These are phyloP conservation scores for Drosophila tsacasi DNA, from an alignment of 1,140 invertebrate species.

Conservation along the genomic window DNA sequence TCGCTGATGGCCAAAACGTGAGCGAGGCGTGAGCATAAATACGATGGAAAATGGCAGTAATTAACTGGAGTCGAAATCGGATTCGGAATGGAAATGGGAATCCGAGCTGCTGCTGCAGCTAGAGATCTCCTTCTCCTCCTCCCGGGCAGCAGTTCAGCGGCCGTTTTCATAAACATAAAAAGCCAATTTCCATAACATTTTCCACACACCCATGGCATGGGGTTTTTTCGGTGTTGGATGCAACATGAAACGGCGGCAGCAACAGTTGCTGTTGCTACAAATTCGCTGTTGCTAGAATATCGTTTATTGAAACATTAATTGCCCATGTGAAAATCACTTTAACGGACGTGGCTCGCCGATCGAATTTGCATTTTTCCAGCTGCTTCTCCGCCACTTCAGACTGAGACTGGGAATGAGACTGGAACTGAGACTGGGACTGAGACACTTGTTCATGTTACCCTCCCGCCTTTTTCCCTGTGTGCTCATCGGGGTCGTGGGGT, in stretches of 20 bases:
- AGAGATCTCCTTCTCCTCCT: background rate
- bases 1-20: constrained; percentile 79
- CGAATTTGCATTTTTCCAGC: constrained; percentile 55
- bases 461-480: constrained; percentile 19
- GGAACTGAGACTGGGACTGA: background rate
- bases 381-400: constrained; percentile 11
- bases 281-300: constrained; percentile 72
- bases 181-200: constrained; percentile 84
- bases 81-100: constrained; percentile 46
- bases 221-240: constrained; percentile 26
- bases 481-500: constrained; percentile 53
- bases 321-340: constrained; percentile 77
- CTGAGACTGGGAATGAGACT: background rate
- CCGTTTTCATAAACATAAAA: constrained; percentile 82
- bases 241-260: constrained; percentile 69
- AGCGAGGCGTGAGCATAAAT: constrained; percentile 81
- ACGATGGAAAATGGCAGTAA: constrained; percentile 80
- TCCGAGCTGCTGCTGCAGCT: constrained; percentile 9
- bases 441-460: constrained; percentile 61
- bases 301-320: constrained; percentile 84
- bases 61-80: constrained; percentile 61
- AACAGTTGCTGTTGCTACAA: constrained; percentile 66
- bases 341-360: constrained; percentile 15
- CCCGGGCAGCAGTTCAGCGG: constrained; percentile 45
- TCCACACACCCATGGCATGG: constrained; percentile 22